A percentile compares a stretch with the other conserved stretches of the same genome.
Conservation (phyloP, 2,888 invertebrate genomes). For the Amiota minor region DNA sequence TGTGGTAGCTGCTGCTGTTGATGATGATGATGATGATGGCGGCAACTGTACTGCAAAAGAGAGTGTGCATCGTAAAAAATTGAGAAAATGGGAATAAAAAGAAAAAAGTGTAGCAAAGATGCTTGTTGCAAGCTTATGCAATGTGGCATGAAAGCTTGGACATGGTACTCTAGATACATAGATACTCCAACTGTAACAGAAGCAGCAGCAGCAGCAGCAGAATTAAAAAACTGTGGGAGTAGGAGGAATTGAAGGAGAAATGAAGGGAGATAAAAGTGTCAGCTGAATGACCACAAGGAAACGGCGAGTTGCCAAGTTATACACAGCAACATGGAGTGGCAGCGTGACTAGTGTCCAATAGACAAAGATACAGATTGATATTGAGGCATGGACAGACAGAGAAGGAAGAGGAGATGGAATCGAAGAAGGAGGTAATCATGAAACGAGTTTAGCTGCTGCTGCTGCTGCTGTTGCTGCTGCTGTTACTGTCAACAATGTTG, state of each 20-base stretch:
- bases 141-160: background rate
- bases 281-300: constrained; percentile 11
- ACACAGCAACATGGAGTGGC: background rate
- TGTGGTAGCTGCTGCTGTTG: constrained; percentile 15
- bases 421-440: background rate
- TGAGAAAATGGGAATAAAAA: background rate
- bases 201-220: background rate
- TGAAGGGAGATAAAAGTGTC: background rate
- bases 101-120: background rate
- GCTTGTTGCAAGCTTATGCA: constrained; percentile 5
- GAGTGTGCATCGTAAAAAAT: constrained; percentile 21
- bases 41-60: constrained; percentile 18
- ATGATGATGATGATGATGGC: background rate
- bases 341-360: background rate
- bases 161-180: no score
- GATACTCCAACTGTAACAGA: no score
- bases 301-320: background rate
- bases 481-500: constrained; percentile 23
- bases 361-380: background rate
- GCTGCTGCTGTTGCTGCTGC: constrained; percentile 44
- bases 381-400: background rate
- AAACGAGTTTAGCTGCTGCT: constrained; percentile 20
- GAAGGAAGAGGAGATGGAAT: background rate
- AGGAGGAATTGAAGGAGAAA: no score
- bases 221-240: background rate